These are phyloP conservation scores for Syngnathus floridae DNA, from an alignment of 2,113 vertebrate genomes.

Conservation along the genomic window DNA sequence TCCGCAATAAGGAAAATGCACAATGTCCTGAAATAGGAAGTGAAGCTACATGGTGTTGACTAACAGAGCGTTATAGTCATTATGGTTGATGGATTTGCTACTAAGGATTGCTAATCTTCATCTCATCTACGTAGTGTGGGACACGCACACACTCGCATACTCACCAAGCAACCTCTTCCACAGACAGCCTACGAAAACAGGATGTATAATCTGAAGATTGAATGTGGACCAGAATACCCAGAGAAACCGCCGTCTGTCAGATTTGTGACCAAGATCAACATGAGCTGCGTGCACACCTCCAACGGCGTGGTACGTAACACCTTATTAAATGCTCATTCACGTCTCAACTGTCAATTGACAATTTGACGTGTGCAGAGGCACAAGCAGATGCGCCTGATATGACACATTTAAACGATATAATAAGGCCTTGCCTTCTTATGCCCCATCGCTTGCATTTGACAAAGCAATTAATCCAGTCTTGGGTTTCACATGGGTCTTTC, in stretches of 20 bases:
- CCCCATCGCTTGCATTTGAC: no score
- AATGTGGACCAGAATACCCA: slow-evolving; percentile 97
- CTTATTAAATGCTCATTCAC: no score
- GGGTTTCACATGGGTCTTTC: neutral
- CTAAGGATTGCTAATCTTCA: no score
- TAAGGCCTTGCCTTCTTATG: no score
- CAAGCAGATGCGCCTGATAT: no score
- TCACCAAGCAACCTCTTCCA: slow-evolving; percentile 20
- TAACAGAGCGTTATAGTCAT: no score
- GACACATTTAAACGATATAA: no score
- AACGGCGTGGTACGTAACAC: slow-evolving; percentile 90
- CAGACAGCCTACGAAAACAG: slow-evolving; percentile 99
- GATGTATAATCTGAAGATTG: slow-evolving; percentile 99
- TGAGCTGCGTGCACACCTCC: slow-evolving; percentile 98
- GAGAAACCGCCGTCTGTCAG: slow-evolving; percentile 93
- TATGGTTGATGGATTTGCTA: neutral
- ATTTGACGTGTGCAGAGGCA: no score
- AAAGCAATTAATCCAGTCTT: neutral
- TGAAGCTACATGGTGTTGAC: no score
- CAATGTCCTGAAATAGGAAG: no score
- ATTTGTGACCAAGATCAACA: slow-evolving; percentile 99
- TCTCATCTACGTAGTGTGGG: neutral
- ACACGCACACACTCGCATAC: neutral
- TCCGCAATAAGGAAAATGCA: no score
- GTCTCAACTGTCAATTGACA: no score